A percentile compares a stretch with the other conserved stretches of the same genome.
These are phyloP conservation scores for Hirtodrosophila duncani DNA, from an alignment of 2,888 invertebrate genomes.

Conservation along the genomic window DNA sequence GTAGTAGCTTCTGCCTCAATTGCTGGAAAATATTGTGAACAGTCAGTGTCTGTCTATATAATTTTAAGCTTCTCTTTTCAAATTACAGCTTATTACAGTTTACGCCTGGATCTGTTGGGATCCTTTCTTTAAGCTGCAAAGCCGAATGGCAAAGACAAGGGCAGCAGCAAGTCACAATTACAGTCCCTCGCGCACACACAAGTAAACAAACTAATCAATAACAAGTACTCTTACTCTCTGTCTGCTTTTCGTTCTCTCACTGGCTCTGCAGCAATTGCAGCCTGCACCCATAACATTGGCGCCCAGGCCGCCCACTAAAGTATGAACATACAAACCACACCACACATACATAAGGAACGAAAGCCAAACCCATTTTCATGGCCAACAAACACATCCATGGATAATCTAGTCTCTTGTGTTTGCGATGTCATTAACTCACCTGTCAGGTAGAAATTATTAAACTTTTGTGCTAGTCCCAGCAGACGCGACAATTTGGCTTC, in stretches of 20 bases:
- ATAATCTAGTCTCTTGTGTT: no score
- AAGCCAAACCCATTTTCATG: constrained; percentile 50
- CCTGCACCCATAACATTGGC: constrained; percentile 45
- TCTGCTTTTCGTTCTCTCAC: constrained; percentile 32
- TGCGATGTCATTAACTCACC: constrained; percentile 81
- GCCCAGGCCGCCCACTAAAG: constrained; percentile 38
- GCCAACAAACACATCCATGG: constrained; percentile 18
- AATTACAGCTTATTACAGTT: constrained; percentile 6
- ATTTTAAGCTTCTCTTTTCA: background rate
- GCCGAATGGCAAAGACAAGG: constrained; percentile 25
- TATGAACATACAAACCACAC: constrained; percentile 5
- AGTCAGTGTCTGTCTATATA: constrained; percentile 34
- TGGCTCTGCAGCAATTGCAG: constrained; percentile 36
- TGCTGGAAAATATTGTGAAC: no score
- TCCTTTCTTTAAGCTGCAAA: constrained; percentile 20
- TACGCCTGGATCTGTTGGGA: constrained; percentile 3
- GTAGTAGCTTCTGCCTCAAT: no score
- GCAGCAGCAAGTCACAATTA: constrained; percentile 10
- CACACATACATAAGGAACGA: background rate
- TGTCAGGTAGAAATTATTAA: constrained; percentile 93
- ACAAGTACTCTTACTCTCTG: constrained; percentile 7
- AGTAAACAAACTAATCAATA: constrained; percentile 60
- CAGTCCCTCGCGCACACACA: constrained; percentile 6
- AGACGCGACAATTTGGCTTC: constrained; percentile 82
- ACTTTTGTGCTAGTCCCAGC: constrained; percentile 89